phyloP scores from a whole-genome alignment of 2,888 invertebrate genomes.

The Trichopoda pennipes region DNA sequence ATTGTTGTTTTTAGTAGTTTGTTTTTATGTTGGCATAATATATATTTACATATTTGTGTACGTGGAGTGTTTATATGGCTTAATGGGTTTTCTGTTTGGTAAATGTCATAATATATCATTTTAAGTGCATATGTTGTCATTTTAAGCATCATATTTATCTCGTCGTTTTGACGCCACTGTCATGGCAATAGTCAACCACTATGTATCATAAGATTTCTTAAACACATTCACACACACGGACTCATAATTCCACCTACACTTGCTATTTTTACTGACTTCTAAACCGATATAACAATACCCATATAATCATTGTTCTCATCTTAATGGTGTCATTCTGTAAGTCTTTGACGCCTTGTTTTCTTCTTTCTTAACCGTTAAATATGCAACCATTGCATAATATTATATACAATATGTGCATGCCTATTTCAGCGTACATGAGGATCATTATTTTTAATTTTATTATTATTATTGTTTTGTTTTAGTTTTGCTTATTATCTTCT shows the following conservation, averaged over 20 bases:
- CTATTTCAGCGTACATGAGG: neutral
- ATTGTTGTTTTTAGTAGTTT: conserved; percentile 32
- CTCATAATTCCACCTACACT: neutral
- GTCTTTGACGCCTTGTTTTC: conserved; percentile 49
- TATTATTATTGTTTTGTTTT: conserved; percentile 9
- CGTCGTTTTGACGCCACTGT: conserved; percentile 66
- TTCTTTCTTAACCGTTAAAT: conserved; percentile 9
- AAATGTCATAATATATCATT: conserved; percentile 65
- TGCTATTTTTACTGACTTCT: conserved; percentile 2
- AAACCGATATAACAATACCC: conserved; percentile 27
- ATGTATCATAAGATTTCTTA: conserved; percentile 40
- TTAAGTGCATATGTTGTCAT: conserved; percentile 68
- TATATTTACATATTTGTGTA: conserved; percentile 6
- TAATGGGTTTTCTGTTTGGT: conserved; percentile 38
- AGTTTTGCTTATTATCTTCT: conserved; percentile 27
- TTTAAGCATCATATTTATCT: conserved; percentile 68
- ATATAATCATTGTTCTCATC: conserved; percentile 54
- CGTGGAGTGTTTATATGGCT: conserved; percentile 18
- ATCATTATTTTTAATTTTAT: conserved; percentile 32
- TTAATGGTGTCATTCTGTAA: conserved; percentile 49
- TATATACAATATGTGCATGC: neutral
- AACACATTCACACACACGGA: conserved; percentile 3
- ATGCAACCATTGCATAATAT: neutral
- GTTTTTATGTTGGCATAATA: conserved; percentile 32
- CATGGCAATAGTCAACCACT: conserved; percentile 61